phyloP scores from a whole-genome alignment of 2,888 invertebrate species.

The Uloborus plumipes region DNA sequence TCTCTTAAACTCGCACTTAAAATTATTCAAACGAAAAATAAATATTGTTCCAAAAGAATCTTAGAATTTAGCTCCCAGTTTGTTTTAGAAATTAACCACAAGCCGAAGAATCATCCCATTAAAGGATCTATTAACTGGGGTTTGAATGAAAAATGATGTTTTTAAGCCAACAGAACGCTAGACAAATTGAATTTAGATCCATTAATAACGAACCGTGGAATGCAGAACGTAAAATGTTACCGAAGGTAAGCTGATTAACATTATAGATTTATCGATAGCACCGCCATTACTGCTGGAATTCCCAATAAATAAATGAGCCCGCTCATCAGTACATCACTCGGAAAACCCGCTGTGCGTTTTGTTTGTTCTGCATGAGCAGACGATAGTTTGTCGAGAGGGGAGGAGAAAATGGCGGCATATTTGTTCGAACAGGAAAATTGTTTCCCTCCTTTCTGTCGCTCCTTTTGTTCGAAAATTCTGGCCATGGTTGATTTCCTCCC shows the following conservation, averaged over 20 bases:
- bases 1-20: too few species aligned
- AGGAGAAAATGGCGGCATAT: too few species aligned
- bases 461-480: too few species aligned
- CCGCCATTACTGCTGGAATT: conserved; percentile 10
- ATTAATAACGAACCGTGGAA: conserved; percentile 34
- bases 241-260: conserved; percentile 24
- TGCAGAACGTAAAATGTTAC: conserved; percentile 20
- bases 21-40: too few species aligned
- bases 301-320: conserved; percentile 27
- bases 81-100: neutral
- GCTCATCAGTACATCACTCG: conserved; percentile 30
- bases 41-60: too few species aligned
- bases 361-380: too few species aligned
- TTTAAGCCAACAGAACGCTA: conserved; percentile 31
- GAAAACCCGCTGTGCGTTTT: too few species aligned
- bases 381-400: too few species aligned
- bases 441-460: too few species aligned
- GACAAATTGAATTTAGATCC: conserved; percentile 48
- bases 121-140: conserved; percentile 22
- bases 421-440: too few species aligned
- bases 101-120: conserved; percentile 17
- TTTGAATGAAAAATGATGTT: conserved; percentile 50
- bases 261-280: conserved; percentile 53
- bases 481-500: too few species aligned
- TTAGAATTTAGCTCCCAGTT: neutral